phyloP scores from a whole-genome alignment of 2,797 vertebrate genomes.

The Pogonophryne albipinna region DNA sequence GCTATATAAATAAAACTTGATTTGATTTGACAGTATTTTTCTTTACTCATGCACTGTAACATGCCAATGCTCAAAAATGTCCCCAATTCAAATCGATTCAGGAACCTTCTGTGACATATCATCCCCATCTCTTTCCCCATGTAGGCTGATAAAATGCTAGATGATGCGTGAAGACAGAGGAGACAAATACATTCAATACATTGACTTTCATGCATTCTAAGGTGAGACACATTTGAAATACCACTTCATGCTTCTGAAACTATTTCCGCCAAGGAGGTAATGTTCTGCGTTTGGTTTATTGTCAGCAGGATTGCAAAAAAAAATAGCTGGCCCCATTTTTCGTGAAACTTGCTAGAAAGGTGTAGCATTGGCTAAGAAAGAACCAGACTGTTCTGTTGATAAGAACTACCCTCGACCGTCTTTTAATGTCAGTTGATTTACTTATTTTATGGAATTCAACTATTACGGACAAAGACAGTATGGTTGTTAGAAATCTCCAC shows the following conservation, averaged over 20 bases:
- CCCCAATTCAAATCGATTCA: neutral
- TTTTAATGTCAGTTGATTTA: neutral
- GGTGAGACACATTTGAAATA: neutral
- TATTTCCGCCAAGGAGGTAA: no score
- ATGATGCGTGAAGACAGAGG: constrained; percentile 7
- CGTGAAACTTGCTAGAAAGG: no score
- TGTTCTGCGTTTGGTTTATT: no score
- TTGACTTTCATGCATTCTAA: constrained; percentile 18
- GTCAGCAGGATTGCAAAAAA: no score
- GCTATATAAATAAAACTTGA: no score
- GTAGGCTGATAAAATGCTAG: constrained; percentile 11
- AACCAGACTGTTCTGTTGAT: neutral
- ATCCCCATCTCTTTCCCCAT: neutral
- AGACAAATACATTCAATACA: constrained; percentile 12
- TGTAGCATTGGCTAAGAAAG: no score
- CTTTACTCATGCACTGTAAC: neutral
- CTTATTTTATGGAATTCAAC: neutral
- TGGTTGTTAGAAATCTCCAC: neutral
- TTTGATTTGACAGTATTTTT: no score
- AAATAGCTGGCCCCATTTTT: no score
- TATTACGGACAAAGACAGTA: neutral
- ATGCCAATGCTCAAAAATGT: neutral
- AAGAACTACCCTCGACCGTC: constrained; percentile 1
- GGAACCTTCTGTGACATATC: neutral
- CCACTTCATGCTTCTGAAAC: neutral